Conservation (phyloP, 2,113 vertebrate genomes). For the Pachyramphus minor region DNA sequence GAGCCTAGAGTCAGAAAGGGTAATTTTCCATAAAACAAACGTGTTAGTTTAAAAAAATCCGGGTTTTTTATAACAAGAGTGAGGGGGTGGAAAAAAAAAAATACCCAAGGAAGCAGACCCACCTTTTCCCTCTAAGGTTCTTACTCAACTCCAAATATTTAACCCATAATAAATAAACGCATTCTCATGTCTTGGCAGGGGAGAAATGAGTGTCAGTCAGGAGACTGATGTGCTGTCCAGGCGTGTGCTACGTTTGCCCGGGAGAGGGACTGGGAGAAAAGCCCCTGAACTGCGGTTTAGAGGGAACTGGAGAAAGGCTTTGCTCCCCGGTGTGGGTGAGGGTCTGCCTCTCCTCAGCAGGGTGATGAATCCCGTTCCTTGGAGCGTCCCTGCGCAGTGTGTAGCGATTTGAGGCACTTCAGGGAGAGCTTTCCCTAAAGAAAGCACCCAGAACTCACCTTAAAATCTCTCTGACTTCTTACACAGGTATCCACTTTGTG, state of each 20-base stretch:
- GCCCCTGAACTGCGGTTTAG: not conserved
- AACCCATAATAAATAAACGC: slow-evolving; percentile 17
- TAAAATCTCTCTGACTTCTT: not conserved
- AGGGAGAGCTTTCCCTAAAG: not conserved
- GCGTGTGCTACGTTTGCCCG: not conserved
- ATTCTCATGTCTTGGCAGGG: slow-evolving; percentile 4
- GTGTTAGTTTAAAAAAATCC: not conserved
- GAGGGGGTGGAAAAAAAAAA: not conserved
- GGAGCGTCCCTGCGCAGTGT: fast-evolving
- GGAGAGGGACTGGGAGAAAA: not conserved
- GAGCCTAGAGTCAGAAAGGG: not conserved
- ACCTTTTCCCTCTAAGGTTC: slow-evolving; percentile 39
- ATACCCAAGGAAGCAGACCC: not conserved
- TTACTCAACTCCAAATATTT: slow-evolving; percentile 24
- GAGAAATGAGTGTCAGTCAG: not conserved
- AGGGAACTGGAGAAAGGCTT: fast-evolving
- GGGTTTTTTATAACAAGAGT: not conserved
- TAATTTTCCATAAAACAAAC: not conserved
- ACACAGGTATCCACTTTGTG: not conserved
- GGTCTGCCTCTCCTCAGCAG: not conserved
- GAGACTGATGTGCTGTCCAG: not conserved
- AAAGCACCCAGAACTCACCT: not conserved
- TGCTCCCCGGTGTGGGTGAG: fast-evolving
- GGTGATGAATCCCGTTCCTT: not conserved
- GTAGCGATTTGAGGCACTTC: not conserved